phyloP scores from a whole-genome alignment of 2,113 vertebrate species.

The Calypte anna region DNA sequence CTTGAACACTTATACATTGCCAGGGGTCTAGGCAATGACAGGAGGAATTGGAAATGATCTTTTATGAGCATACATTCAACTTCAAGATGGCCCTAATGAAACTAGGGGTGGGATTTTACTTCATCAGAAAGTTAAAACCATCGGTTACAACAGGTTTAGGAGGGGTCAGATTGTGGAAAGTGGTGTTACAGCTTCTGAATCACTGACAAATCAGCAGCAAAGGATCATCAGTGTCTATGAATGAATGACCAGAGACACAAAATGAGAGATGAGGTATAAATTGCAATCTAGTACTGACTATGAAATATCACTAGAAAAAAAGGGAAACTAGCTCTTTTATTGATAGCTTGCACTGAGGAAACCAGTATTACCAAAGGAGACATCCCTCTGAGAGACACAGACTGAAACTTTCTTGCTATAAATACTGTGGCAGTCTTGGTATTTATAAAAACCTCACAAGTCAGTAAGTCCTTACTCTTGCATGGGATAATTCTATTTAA shows the following conservation, averaged over 20 bases:
- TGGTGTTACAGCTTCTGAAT: not conserved
- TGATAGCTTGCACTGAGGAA: not conserved
- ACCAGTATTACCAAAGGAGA: not conserved
- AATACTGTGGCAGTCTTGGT: not conserved
- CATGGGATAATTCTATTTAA: not conserved
- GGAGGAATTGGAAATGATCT: constrained; percentile 1
- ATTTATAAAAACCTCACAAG: not conserved
- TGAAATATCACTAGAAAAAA: not conserved
- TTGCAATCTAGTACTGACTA: not conserved
- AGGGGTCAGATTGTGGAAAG: not conserved
- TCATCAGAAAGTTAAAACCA: not conserved
- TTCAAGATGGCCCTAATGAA: constrained; percentile 12
- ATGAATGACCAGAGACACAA: not conserved
- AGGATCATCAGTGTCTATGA: not conserved
- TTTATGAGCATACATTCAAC: constrained; percentile 17
- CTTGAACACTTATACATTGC: not conserved
- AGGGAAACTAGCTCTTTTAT: not conserved
- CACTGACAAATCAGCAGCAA: not conserved
- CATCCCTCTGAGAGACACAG: not conserved
- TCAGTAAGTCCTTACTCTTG: not conserved
- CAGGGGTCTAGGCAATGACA: not conserved
- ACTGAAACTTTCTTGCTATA: not conserved
- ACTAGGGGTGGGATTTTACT: not conserved
- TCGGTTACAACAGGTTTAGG: not conserved
- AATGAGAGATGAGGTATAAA: not conserved